These are phyloP conservation scores for Tetragonula clypearis DNA, from an alignment of 1,140 invertebrate species.

Conservation along the genomic window DNA sequence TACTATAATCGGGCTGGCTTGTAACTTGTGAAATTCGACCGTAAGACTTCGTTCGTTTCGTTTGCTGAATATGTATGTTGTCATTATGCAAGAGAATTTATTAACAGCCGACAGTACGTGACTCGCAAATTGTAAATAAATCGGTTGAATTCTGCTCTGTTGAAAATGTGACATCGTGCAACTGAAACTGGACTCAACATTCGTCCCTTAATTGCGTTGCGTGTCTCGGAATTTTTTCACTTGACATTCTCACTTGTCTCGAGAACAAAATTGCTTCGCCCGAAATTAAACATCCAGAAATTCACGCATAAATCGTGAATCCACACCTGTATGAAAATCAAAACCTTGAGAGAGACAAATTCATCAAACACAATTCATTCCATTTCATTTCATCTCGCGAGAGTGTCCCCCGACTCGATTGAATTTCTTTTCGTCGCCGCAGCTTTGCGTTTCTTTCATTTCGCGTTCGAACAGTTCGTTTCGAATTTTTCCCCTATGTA, in stretches of 20 bases:
- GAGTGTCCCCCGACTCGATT: background rate
- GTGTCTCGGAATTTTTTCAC: too few species aligned
- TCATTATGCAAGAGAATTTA: background rate
- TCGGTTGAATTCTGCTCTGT: too few species aligned
- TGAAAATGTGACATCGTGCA: too few species aligned
- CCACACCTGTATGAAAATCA: too few species aligned
- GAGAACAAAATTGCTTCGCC: too few species aligned
- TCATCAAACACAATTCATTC: background rate
- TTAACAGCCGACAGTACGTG: background rate
- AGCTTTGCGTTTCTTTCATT: background rate
- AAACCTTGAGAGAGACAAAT: too few species aligned
- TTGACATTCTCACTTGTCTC: too few species aligned
- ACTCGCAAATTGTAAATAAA: too few species aligned
- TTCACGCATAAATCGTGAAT: too few species aligned
- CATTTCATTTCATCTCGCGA: background rate
- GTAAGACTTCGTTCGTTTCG: background rate
- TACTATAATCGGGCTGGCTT: background rate
- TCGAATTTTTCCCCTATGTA: background rate
- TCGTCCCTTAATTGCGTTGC: too few species aligned
- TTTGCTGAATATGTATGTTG: background rate
- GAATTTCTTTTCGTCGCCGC: background rate
- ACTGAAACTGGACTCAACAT: too few species aligned
- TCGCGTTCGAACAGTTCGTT: background rate
- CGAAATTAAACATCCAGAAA: too few species aligned
- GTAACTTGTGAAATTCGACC: background rate